Evolutionary conservation across 2,888 invertebrate species (phyloP).

Genomic region (Cryptophagus acutangulus): DNA sequence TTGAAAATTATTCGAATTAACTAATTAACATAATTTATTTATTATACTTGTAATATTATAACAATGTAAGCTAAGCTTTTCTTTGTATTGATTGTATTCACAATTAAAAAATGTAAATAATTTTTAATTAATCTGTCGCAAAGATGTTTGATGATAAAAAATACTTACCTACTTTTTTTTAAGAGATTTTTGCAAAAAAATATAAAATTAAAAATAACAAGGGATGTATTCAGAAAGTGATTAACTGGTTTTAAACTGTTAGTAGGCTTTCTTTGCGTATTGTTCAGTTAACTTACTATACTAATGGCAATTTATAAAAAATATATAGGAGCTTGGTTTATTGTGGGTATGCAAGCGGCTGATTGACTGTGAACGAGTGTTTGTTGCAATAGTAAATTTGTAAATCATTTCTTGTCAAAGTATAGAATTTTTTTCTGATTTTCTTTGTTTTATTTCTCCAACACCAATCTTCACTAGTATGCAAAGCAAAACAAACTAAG

Average conservation of each 20-base stretch:
- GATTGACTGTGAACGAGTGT: slow-evolving; percentile 30
- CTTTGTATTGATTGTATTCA: no score
- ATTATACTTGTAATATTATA: no score
- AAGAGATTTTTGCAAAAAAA: slow-evolving; percentile 33
- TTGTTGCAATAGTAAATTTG: slow-evolving; percentile 53
- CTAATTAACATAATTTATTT: no score
- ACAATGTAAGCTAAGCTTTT: no score
- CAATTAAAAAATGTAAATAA: no score
- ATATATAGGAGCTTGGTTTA: slow-evolving; percentile 50
- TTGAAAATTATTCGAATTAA: no score
- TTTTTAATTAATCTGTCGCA: no score
- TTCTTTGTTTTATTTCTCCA: background rate
- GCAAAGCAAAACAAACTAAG: no score
- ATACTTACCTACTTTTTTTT: slow-evolving; percentile 27
- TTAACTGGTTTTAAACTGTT: slow-evolving; percentile 19
- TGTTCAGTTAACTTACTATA: slow-evolving; percentile 45
- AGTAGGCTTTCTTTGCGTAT: slow-evolving; percentile 40
- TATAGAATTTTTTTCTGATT: slow-evolving; percentile 51
- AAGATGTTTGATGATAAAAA: slow-evolving; percentile 2
- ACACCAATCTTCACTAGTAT: no score
- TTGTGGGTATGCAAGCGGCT: slow-evolving; percentile 40
- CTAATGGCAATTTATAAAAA: slow-evolving; percentile 48
- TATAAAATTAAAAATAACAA: background rate
- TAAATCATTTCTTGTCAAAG: slow-evolving; percentile 54
- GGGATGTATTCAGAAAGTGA: slow-evolving; percentile 32